These are phyloP conservation scores for Catharus bicknelli DNA, from an alignment of 2,113 vertebrate genomes.

Conservation along the genomic window DNA sequence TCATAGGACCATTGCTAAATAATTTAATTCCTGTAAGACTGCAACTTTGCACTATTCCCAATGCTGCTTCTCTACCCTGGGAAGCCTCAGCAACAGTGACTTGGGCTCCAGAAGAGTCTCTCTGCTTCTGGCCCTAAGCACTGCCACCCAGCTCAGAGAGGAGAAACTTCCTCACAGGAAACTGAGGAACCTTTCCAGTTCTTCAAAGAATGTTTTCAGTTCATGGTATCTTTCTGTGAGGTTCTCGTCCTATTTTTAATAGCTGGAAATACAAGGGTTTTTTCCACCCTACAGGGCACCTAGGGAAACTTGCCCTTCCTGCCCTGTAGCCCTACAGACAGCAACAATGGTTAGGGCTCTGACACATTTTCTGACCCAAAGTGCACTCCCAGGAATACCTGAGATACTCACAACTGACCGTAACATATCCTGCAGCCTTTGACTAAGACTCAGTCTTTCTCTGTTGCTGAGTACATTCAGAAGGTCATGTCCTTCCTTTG, in stretches of 20 bases:
- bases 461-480: rapidly evolving
- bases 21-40: neutral
- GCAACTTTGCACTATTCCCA: rapidly evolving
- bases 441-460: neutral
- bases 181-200: neutral
- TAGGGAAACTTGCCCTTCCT: neutral
- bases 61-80: neutral
- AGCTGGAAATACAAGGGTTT: neutral
- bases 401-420: neutral
- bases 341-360: neutral
- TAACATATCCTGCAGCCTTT: neutral
- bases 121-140: neutral
- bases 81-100: neutral
- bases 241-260: neutral
- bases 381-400: neutral
- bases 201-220: neutral
- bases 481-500: neutral
- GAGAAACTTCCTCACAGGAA: neutral
- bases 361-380: neutral
- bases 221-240: neutral
- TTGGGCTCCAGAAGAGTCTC: neutral
- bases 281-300: too few species aligned
- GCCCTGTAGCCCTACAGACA: neutral
- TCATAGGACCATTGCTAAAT: neutral
- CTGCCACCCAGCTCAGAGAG: neutral